Conservation (phyloP, 2,113 vertebrate genomes). For the Calidris pugnax region DNA sequence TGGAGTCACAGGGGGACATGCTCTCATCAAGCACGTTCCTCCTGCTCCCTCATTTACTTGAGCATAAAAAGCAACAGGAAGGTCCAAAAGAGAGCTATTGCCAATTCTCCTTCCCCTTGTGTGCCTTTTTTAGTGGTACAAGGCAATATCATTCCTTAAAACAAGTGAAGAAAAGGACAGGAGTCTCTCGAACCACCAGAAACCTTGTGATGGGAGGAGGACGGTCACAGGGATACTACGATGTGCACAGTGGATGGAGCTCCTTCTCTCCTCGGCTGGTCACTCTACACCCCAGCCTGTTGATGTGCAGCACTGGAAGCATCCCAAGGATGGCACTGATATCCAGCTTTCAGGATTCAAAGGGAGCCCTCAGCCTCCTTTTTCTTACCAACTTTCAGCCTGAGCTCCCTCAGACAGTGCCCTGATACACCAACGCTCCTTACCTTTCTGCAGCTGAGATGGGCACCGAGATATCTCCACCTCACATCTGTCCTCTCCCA, state of each 20-base stretch:
- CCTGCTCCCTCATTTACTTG: neutral
- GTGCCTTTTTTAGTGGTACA: neutral
- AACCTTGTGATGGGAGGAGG: neutral
- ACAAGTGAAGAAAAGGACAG: neutral
- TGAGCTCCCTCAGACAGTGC: neutral
- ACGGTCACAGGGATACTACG: accelerated
- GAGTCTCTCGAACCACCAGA: neutral
- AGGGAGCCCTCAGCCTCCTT: neutral
- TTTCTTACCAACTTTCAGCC: neutral
- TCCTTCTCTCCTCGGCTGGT: accelerated
- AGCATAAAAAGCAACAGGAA: neutral
- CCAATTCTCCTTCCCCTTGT: neutral
- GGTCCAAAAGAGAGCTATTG: neutral
- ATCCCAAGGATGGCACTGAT: neutral
- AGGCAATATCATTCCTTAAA: neutral
- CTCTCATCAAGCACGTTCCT: accelerated
- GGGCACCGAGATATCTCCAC: neutral
- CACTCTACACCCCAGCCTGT: neutral
- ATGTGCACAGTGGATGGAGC: accelerated
- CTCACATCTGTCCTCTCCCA: neutral
- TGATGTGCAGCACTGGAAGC: neutral
- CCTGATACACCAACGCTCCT: neutral
- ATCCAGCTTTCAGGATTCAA: neutral
- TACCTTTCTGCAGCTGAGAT: neutral
- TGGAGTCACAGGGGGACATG: neutral